Percentiles rank a stretch among this genome's conserved stretches.
Conservation (phyloP, 2,888 invertebrate genomes). For the Melipona bicolor region DNA sequence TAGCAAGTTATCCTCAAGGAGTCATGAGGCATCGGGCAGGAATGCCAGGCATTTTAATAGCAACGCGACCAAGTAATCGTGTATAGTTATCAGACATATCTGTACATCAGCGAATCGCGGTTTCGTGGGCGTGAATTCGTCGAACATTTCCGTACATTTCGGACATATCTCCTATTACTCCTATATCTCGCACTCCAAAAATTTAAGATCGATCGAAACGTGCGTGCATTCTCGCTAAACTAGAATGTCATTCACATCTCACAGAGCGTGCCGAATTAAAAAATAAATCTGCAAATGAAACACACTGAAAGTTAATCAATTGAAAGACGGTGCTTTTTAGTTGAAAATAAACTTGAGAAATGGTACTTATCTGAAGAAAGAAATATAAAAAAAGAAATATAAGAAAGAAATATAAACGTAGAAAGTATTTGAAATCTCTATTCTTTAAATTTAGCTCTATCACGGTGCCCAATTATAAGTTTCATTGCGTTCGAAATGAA, state of each 20-base stretch:
- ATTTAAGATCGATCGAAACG: neutral
- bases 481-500: neutral
- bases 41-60: slow-evolving; percentile 59
- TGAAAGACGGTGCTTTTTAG: neutral
- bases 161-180: neutral
- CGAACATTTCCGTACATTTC: neutral
- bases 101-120: slow-evolving; percentile 23
- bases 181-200: neutral
- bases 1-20: slow-evolving; percentile 38
- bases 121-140: slow-evolving; percentile 36
- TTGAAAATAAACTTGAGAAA: neutral
- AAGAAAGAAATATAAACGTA: neutral
- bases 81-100: slow-evolving; percentile 39
- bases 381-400: neutral
- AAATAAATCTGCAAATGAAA: neutral
- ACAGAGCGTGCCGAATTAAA: slow-evolving; percentile 30
- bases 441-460: neutral
- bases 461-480: neutral
- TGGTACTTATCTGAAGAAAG: neutral
- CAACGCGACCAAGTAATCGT: slow-evolving; percentile 43
- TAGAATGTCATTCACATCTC: neutral
- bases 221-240: neutral
- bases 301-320: neutral
- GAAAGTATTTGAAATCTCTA: neutral
- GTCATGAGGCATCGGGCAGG: slow-evolving; percentile 49